Percentiles rank a stretch among this genome's conserved stretches.
These are phyloP conservation scores for Boulengeromyrus knoepffleri DNA, from an alignment of 2,113 vertebrate species.

Conservation along the genomic window DNA sequence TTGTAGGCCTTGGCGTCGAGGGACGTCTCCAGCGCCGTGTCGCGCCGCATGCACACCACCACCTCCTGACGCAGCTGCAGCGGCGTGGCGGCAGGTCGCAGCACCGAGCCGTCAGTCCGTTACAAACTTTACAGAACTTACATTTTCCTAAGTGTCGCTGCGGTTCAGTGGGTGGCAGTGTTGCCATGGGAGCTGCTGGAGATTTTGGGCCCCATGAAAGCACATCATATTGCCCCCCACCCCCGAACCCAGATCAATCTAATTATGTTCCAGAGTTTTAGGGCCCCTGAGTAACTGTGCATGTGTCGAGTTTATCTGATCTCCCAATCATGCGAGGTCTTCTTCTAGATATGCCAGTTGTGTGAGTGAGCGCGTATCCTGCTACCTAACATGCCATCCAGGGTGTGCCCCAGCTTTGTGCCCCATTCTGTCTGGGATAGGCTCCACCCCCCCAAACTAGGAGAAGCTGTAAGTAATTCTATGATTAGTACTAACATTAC, in stretches of 20 bases:
- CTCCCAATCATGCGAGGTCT: neutral
- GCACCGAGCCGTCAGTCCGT: neutral
- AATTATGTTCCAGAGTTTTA: neutral
- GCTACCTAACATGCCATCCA: too few relatives aligned
- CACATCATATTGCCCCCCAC: neutral
- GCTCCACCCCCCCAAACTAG: neutral
- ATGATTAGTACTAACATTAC: neutral
- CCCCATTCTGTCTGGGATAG: neutral
- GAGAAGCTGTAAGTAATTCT: neutral
- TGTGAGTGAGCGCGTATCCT: neutral
- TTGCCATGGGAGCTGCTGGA: neutral
- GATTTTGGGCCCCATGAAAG: neutral
- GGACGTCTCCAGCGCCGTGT: constrained; percentile 88
- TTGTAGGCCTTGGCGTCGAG: constrained; percentile 96
- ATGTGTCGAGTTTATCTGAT: neutral
- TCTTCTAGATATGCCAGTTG: neutral
- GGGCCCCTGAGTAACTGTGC: neutral
- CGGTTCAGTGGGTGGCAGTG: neutral
- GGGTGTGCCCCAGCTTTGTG: too few relatives aligned
- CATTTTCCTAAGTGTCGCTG: neutral
- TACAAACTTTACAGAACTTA: neutral
- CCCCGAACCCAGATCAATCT: neutral
- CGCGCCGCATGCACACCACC: constrained; percentile 93
- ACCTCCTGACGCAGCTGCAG: constrained; percentile 87
- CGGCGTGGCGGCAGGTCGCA: neutral